A percentile compares a stretch with the other conserved stretches of the same genome.
These are phyloP conservation scores for Spilosoma lubricipeda DNA, from an alignment of 2,888 invertebrate genomes.

Conservation along the genomic window DNA sequence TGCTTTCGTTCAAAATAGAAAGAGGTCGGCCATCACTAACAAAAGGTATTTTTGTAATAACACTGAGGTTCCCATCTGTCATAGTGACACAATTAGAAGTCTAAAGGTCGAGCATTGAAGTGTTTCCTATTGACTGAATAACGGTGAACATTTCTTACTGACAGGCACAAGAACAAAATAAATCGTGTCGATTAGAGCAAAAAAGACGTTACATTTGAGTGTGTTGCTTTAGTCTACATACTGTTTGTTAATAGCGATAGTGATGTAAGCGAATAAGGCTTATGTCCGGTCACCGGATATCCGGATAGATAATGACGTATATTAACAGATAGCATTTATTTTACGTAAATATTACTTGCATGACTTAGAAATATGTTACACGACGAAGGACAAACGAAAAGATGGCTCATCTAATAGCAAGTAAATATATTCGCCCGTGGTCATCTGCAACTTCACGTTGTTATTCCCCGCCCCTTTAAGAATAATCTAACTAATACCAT, in stretches of 20 bases:
- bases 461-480: too few relatives aligned
- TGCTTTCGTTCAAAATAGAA: neutral
- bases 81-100: neutral
- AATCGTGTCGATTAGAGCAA: neutral
- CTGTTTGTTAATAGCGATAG: neutral
- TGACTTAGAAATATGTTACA: too few relatives aligned
- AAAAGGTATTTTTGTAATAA: neutral
- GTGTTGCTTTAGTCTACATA: neutral
- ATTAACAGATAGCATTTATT: too few relatives aligned
- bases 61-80: neutral
- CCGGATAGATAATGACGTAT: neutral
- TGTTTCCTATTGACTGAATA: slow-evolving; percentile 2
- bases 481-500: too few relatives aligned
- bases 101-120: neutral
- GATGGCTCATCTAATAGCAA: too few relatives aligned
- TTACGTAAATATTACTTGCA: too few relatives aligned
- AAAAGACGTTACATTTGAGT: neutral
- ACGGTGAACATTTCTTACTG: neutral
- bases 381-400: too few relatives aligned
- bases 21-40: neutral
- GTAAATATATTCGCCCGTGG: too few relatives aligned
- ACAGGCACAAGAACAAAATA: slow-evolving; percentile 1
- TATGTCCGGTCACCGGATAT: neutral
- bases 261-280: neutral
- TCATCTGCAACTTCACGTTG: too few relatives aligned